A percentile compares a stretch with the other conserved stretches of the same genome.
phyloP scores from a whole-genome alignment of 1,140 invertebrate species.

The Maconellicoccus hirsutus region DNA sequence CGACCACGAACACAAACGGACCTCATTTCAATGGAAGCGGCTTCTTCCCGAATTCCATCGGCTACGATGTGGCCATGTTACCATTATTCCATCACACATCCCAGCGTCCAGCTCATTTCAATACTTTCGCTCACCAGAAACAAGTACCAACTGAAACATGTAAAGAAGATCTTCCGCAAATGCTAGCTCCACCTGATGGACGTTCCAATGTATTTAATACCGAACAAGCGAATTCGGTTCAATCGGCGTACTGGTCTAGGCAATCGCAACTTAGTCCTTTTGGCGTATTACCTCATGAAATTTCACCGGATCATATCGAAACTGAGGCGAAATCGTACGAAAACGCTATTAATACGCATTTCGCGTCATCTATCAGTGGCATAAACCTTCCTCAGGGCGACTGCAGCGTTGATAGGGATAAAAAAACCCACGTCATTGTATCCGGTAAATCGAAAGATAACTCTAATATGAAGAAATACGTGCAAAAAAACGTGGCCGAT shows the following conservation, averaged over 20 bases:
- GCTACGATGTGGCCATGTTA: slow-evolving; percentile 17
- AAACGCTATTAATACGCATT: neutral
- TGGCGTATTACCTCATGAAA: slow-evolving; percentile 24
- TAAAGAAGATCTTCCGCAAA: slow-evolving; percentile 1
- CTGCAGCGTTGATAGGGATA: neutral
- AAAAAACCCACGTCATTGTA: neutral
- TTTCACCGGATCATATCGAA: slow-evolving; percentile 2
- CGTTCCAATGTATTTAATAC: neutral
- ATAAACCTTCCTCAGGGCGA: neutral
- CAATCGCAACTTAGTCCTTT: slow-evolving; percentile 22
- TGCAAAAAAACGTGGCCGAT: neutral
- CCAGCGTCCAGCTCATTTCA: slow-evolving; percentile 1
- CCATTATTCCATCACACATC: slow-evolving; percentile 14
- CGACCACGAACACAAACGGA: neutral
- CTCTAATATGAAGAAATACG: neutral
- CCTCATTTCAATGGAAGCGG: neutral
- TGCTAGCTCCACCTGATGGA: neutral
- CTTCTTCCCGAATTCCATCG: slow-evolving; percentile 4
- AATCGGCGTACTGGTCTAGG: neutral
- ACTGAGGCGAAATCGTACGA: neutral
- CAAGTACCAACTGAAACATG: neutral
- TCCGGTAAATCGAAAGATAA: neutral
- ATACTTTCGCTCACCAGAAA: slow-evolving; percentile 1
- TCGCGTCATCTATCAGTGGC: neutral
- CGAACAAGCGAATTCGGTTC: neutral